phyloP scores from a whole-genome alignment of 2,797 vertebrate genomes.

The Scyliorhinus canicula region DNA sequence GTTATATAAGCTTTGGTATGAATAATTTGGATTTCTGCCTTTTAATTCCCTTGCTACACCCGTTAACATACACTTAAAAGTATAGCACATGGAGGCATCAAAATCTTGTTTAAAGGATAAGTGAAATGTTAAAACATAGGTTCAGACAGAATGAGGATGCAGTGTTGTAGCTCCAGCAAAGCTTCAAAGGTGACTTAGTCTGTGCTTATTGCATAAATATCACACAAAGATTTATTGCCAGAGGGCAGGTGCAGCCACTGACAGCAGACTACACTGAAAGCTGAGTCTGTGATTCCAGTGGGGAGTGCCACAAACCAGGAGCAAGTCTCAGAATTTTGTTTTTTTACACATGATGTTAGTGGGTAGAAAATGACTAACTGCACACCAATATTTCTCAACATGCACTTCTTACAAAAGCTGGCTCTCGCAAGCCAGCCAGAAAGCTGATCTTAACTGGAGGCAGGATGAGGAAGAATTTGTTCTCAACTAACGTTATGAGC shows the following conservation, averaged over 20 bases:
- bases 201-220: not conserved
- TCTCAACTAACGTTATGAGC: not conserved
- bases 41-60: not conserved
- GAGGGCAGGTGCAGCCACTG: not conserved
- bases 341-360: not conserved
- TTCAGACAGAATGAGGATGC: not conserved
- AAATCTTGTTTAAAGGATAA: not conserved
- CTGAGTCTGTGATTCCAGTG: not conserved
- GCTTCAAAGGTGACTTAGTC: not conserved
- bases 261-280: not conserved
- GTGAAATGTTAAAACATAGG: not conserved
- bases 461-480: not conserved
- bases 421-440: not conserved
- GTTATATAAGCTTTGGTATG: not conserved
- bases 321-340: not conserved
- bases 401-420: not conserved
- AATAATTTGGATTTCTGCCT: not conserved
- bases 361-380: not conserved
- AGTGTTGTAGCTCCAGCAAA: not conserved
- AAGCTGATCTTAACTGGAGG: not conserved
- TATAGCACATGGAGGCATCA: not conserved
- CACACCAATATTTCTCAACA: not conserved
- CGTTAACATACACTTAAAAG: not conserved
- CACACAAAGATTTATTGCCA: not conserved
- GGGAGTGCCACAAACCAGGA: not conserved